phyloP scores from a whole-genome alignment of 2,888 invertebrate species.

The Unio pictorum region DNA sequence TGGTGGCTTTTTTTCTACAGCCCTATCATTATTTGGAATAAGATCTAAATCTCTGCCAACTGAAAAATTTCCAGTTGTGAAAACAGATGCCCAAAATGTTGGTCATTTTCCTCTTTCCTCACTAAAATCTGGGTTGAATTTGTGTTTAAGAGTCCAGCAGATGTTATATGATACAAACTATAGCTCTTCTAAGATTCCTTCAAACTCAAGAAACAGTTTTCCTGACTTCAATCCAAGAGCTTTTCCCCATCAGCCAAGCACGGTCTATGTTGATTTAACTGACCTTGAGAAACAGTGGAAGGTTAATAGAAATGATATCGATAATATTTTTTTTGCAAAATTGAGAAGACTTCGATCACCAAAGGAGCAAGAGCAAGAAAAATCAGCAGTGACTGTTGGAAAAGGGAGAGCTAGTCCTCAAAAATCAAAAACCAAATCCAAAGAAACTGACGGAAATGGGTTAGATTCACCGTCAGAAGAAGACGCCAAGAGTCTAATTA shows the following conservation, averaged over 20 bases:
- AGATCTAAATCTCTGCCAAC: too few relatives aligned
- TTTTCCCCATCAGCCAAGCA: constrained; percentile 46
- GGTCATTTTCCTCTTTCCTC: not conserved
- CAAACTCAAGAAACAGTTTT: not conserved
- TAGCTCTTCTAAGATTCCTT: constrained; percentile 2
- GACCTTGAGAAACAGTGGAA: constrained; percentile 44
- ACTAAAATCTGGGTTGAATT: constrained; percentile 27
- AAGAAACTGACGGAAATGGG: constrained; percentile 3
- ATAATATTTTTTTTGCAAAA: constrained; percentile 50
- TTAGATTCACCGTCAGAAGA: constrained; percentile 5
- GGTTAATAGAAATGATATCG: constrained; percentile 30
- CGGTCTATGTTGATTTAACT: constrained; percentile 52
- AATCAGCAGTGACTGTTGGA: constrained; percentile 14
- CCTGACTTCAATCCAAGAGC: constrained; percentile 18
- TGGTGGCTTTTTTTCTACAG: too few relatives aligned
- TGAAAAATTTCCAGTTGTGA: too few relatives aligned
- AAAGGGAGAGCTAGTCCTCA: constrained; percentile 13
- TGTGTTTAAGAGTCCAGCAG: constrained; percentile 49
- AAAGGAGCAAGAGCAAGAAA: constrained; percentile 42
- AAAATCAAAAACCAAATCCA: constrained; percentile 8
- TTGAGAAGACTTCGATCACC: constrained; percentile 52
- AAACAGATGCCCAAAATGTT: too few relatives aligned
- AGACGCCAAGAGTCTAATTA: constrained; percentile 7
- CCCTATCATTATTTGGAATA: too few relatives aligned
- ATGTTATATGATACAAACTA: constrained; percentile 29